Evolutionary conservation across 2,888 invertebrate species (phyloP).

Genomic region (Heliconius sara): DNA sequence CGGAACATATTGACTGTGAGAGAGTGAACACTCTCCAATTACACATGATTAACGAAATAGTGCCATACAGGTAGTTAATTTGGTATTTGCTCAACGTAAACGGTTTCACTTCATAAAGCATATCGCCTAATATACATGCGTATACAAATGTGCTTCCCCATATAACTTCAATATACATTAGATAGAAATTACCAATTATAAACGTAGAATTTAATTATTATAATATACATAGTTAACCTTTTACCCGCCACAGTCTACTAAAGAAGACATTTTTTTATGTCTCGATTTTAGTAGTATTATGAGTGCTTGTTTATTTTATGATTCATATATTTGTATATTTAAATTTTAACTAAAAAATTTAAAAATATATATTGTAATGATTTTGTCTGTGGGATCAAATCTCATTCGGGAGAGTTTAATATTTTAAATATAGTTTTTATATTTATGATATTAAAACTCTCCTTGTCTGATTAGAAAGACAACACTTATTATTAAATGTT

Average conservation of each 20-base stretch:
- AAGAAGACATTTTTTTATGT: constrained; percentile 1
- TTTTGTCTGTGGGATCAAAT: not conserved
- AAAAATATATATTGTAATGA: constrained; percentile 7
- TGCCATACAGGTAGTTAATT: constrained; percentile 72
- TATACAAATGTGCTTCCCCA: constrained; percentile 70
- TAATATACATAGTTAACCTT: not conserved
- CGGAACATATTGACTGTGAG: constrained; percentile 15
- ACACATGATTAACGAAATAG: constrained; percentile 70
- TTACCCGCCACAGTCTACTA: not conserved
- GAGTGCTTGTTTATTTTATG: not conserved
- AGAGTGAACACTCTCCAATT: not conserved
- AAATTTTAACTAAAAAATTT: constrained; percentile 6
- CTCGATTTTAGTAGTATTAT: not conserved
- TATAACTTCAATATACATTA: constrained; percentile 46
- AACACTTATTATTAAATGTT: not conserved
- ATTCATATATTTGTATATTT: not conserved
- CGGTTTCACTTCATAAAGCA: constrained; percentile 46
- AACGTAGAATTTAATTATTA: constrained; percentile 5
- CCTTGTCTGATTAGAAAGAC: not conserved
- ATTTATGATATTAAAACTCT: not conserved
- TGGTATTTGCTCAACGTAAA: constrained; percentile 74
- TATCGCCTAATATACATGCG: constrained; percentile 20
- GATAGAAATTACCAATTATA: constrained; percentile 52
- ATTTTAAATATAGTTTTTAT: constrained; percentile 3
- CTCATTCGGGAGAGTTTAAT: not conserved